phyloP scores from a whole-genome alignment of 2,888 invertebrate species.

The Monopis laevigella region DNA sequence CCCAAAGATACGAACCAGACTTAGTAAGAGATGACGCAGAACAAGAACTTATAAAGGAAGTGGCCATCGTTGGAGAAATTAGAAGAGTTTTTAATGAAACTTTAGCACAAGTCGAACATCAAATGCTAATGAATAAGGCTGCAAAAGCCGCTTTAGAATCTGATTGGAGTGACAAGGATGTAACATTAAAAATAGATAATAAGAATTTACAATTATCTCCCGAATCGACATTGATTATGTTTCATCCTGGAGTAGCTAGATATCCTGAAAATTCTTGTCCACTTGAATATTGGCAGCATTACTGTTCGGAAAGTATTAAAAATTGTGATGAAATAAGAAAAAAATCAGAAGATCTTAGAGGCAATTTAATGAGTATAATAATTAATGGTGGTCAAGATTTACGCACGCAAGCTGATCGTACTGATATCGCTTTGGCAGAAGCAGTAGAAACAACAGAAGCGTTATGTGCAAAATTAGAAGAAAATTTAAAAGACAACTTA shows the following conservation, averaged over 20 bases:
- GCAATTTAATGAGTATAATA: constrained; percentile 75
- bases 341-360: constrained; percentile 74
- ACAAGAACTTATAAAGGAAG: constrained; percentile 80
- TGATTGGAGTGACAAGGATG: constrained; percentile 91
- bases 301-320: constrained; percentile 78
- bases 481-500: constrained; percentile 75
- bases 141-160: constrained; percentile 82
- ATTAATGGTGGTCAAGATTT: constrained; percentile 83
- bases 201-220: constrained; percentile 73
- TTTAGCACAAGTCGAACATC: constrained; percentile 72
- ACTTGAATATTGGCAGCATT: constrained; percentile 84
- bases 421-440: constrained; percentile 77
- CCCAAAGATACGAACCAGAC: constrained; percentile 77
- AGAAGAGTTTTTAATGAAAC: constrained; percentile 69
- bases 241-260: constrained; percentile 81
- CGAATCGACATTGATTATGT: constrained; percentile 72
- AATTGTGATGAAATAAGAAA: constrained; percentile 79
- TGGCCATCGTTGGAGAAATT: constrained; percentile 78
- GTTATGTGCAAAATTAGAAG: constrained; percentile 73
- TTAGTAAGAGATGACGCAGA: constrained; percentile 82
- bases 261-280: constrained; percentile 77
- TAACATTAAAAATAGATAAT: constrained; percentile 76
- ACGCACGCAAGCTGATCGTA: constrained; percentile 82
- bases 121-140: constrained; percentile 77
- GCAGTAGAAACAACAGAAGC: constrained; percentile 79